phyloP scores from a whole-genome alignment of 2,888 invertebrate species.

The Ferdinandea cuprea region DNA sequence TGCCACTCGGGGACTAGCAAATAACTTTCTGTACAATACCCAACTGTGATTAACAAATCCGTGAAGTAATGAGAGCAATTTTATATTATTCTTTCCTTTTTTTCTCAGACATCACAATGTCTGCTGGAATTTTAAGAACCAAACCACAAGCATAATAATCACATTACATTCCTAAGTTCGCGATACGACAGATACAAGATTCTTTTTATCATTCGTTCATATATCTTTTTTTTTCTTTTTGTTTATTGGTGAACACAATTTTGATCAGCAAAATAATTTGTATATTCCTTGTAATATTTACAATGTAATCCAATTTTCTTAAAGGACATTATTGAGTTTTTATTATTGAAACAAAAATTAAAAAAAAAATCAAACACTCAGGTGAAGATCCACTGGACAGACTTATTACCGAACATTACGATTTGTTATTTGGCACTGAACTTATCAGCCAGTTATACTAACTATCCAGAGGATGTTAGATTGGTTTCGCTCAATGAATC shows the following conservation, averaged over 20 bases:
- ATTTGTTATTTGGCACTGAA: constrained; percentile 82
- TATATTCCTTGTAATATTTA: constrained; percentile 23
- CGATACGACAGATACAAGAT: constrained; percentile 46
- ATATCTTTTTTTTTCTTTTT: constrained; percentile 29
- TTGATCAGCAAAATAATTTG: neutral
- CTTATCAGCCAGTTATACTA: constrained; percentile 75
- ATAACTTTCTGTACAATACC: constrained; percentile 59
- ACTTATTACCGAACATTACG: constrained; percentile 81
- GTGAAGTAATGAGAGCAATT: constrained; percentile 24
- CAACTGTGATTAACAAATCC: constrained; percentile 57
- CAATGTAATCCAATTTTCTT: constrained; percentile 23
- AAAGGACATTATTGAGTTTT: constrained; percentile 32
- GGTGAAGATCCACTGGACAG: constrained; percentile 75
- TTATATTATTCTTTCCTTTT: constrained; percentile 32
- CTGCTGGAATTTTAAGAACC: constrained; percentile 48
- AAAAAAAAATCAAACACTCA: constrained; percentile 71
- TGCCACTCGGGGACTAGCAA: constrained; percentile 16
- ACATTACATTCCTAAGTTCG: constrained; percentile 49
- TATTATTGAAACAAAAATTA: constrained; percentile 3
- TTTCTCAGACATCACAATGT: constrained; percentile 48
- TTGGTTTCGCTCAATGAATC: constrained; percentile 39
- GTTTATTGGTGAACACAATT: constrained; percentile 3
- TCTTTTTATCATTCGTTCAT: no score
- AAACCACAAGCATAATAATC: constrained; percentile 54
- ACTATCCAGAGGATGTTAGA: constrained; percentile 67